Evolutionary conservation across 2,888 invertebrate species (phyloP).

Genomic region (Slavum lentiscoides): DNA sequence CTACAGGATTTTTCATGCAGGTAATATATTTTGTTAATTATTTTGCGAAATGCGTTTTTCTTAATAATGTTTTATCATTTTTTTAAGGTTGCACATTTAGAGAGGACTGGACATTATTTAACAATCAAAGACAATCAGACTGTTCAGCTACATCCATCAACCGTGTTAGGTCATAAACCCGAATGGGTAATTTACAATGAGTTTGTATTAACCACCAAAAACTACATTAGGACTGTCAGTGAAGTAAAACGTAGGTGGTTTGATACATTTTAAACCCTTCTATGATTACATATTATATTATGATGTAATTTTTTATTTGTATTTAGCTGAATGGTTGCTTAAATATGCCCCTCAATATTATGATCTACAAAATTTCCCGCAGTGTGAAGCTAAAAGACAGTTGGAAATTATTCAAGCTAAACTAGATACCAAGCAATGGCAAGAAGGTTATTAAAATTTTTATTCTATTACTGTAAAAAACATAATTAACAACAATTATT

Average conservation of each 20-base stretch:
- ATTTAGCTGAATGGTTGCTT: constrained; percentile 87
- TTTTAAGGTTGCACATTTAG: constrained; percentile 87
- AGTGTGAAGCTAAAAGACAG: constrained; percentile 93
- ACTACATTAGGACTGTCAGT: constrained; percentile 98
- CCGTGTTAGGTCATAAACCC: constrained; percentile 98
- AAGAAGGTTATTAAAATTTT: constrained; percentile 77
- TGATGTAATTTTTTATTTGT: constrained; percentile 51
- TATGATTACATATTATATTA: constrained; percentile 6
- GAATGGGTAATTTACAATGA: constrained; percentile 99
- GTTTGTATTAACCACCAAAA: constrained; percentile 98
- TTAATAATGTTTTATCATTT: constrained; percentile 1
- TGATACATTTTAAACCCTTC: not conserved
- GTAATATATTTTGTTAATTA: constrained; percentile 62
- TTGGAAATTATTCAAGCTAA: constrained; percentile 84
- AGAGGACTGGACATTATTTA: constrained; percentile 95
- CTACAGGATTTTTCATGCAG: constrained; percentile 99
- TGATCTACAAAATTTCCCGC: constrained; percentile 96
- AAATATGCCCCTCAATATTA: constrained; percentile 97
- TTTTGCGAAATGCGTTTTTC: not conserved
- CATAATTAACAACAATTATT: not conserved
- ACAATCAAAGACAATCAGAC: constrained; percentile 99
- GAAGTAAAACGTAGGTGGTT: constrained; percentile 91
- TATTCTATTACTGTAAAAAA: constrained; percentile 14
- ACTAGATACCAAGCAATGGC: constrained; percentile 83
- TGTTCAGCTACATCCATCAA: constrained; percentile 97